These are phyloP conservation scores for Stramonita haemastoma DNA, from an alignment of 2,888 invertebrate species.

Conservation along the genomic window DNA sequence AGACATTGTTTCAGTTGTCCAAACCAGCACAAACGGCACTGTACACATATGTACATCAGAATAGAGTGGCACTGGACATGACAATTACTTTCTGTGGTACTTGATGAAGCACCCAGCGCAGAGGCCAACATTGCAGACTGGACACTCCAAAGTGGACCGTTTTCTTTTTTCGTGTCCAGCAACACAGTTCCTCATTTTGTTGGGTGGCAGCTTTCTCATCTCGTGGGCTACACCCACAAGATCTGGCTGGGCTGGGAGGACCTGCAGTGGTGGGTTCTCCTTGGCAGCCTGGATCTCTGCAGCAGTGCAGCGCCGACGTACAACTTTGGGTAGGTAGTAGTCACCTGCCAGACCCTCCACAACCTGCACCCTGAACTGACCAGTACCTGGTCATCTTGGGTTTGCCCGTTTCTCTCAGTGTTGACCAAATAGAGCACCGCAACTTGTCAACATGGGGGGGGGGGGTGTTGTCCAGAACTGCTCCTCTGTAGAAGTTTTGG, in stretches of 20 bases:
- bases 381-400: constrained; percentile 26
- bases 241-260: not conserved
- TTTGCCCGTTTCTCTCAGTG: too few species aligned
- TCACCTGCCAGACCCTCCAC: constrained; percentile 11
- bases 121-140: not conserved
- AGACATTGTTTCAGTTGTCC: too few species aligned
- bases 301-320: too few species aligned
- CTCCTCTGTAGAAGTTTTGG: too few species aligned
- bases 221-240: not conserved
- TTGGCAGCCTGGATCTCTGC: too few species aligned
- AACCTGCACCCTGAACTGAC: constrained; percentile 11
- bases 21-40: not conserved
- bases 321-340: not conserved
- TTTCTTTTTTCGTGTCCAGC: not conserved
- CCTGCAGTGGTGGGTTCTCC: too few species aligned
- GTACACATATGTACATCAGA: not conserved
- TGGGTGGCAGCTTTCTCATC: not conserved
- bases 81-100: not conserved
- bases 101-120: too few species aligned
- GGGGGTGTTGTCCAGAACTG: too few species aligned
- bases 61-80: not conserved
- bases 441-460: too few species aligned
- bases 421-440: too few species aligned
- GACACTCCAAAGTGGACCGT: not conserved
- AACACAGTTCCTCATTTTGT: not conserved